Conservation (phyloP, 2,888 invertebrate genomes). For the Drosophila stalkeri region DNA sequence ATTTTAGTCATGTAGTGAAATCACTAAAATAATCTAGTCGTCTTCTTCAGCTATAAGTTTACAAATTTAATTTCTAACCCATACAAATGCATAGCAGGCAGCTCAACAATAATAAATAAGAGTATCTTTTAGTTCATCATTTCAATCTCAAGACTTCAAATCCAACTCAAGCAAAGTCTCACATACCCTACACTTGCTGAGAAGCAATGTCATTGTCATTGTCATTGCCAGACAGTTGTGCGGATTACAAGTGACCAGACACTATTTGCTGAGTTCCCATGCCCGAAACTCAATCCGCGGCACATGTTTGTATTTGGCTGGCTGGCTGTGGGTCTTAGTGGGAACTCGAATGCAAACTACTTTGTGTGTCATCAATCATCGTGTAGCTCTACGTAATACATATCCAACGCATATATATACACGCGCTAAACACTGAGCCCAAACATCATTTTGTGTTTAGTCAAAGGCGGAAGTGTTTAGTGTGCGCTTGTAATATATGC, state of each 20-base stretch:
- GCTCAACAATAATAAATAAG: not conserved
- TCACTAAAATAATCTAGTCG: too few species aligned
- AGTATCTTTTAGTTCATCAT: not conserved
- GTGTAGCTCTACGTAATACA: conserved; percentile 19
- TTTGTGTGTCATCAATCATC: conserved; percentile 71
- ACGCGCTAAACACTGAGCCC: not conserved
- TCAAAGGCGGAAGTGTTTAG: conserved; percentile 69
- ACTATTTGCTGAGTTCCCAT: conserved; percentile 15
- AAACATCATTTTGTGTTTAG: conserved; percentile 51
- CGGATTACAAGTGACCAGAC: conserved; percentile 59
- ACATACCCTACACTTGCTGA: not conserved
- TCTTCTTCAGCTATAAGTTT: too few species aligned
- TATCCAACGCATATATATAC: not conserved
- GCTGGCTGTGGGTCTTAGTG: conserved; percentile 42
- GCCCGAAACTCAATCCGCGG: conserved; percentile 39
- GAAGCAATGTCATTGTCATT: conserved; percentile 53
- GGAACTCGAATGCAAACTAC: conserved; percentile 64
- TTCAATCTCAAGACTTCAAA: conserved; percentile 21
- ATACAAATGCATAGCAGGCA: not conserved
- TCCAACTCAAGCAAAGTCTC: not conserved
- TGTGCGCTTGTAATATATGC: conserved; percentile 33
- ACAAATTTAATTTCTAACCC: not conserved
- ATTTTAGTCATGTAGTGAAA: too few species aligned
- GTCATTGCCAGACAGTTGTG: conserved; percentile 46
- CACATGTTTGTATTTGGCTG: conserved; percentile 51